Conservation (phyloP, 2,888 invertebrate species). For the Chrysolina haemoptera region DNA sequence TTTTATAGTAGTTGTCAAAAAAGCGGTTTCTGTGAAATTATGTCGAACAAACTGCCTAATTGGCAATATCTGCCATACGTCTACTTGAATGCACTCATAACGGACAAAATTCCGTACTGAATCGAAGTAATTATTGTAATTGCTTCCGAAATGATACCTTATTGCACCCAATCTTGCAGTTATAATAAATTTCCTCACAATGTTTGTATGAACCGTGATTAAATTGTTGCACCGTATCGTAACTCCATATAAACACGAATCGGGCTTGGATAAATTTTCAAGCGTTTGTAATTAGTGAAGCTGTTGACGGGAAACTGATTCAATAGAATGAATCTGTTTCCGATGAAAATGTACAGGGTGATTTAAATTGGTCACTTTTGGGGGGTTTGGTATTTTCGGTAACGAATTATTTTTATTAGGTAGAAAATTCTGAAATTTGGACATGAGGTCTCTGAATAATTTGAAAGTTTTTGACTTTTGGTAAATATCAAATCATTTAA, state of each 20-base stretch:
- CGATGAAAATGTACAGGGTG: too few relatives aligned
- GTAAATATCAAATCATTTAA: too few relatives aligned
- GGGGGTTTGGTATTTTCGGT: too few relatives aligned
- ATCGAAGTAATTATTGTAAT: slow-evolving; percentile 9
- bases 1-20: neutral
- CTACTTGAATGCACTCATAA: slow-evolving; percentile 7
- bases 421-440: too few relatives aligned
- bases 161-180: slow-evolving; percentile 16
- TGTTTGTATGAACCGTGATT: slow-evolving; percentile 11
- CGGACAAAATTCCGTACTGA: neutral
- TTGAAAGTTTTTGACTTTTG: too few relatives aligned
- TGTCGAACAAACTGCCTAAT: neutral
- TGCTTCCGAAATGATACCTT: slow-evolving; percentile 14
- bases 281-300: neutral
- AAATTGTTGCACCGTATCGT: slow-evolving; percentile 1
- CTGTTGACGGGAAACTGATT: neutral
- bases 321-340: neutral
- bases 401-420: too few relatives aligned
- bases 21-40: neutral
- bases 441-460: too few relatives aligned
- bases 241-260: neutral
- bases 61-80: neutral
- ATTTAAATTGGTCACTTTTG: too few relatives aligned
- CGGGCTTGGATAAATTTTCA: neutral
- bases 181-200: slow-evolving; percentile 7